Conservation (phyloP, 2,797 vertebrate genomes). For the Podargus strigoides region DNA sequence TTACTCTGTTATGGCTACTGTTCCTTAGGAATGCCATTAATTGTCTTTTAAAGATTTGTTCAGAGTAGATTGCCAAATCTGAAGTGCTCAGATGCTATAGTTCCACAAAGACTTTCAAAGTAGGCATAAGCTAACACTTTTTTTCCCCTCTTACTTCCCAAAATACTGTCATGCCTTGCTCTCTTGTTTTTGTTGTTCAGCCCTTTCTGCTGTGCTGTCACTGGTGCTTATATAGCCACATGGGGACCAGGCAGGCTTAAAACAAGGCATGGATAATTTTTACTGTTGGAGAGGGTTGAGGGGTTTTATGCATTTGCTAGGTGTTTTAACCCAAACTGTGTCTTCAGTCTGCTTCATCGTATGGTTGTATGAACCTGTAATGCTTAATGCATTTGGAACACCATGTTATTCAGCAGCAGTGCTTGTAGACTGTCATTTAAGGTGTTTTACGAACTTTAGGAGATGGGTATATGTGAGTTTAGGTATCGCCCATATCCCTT, state of each 20-base stretch:
- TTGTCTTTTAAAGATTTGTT: background rate
- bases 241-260: background rate
- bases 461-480: background rate
- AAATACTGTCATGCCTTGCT: background rate
- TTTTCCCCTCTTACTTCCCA: background rate
- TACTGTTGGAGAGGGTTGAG: background rate
- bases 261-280: background rate
- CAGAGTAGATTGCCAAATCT: background rate
- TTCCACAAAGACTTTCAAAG: background rate
- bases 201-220: background rate
- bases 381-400: background rate
- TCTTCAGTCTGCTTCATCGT: background rate
- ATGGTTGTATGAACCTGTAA: background rate
- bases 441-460: background rate
- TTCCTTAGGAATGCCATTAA: background rate
- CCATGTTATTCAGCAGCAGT: rapidly evolving
- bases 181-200: background rate
- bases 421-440: background rate
- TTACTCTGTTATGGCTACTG: background rate
- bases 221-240: background rate
- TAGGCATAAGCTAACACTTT: background rate
- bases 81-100: background rate
- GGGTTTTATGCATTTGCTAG: background rate
- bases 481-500: background rate
- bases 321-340: background rate